Percentiles rank a stretch among this genome's conserved stretches.
phyloP scores from a whole-genome alignment of 2,888 invertebrate genomes.

The Pachycephus smyrnensis region DNA sequence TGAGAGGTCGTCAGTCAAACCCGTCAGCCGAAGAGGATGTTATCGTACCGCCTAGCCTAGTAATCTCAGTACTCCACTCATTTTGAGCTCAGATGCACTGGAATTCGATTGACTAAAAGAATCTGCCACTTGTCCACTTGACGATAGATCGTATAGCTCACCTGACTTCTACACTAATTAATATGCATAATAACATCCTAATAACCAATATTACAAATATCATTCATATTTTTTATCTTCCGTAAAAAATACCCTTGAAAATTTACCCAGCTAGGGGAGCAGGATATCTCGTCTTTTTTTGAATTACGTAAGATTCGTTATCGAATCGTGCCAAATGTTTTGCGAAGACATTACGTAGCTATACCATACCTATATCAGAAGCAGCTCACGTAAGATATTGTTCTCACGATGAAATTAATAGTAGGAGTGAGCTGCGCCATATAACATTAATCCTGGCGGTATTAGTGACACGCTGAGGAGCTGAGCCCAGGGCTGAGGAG shows the following conservation, averaged over 20 bases:
- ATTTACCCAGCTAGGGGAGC: too few species aligned
- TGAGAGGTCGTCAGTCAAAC: constrained; percentile 60
- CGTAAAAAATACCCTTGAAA: too few species aligned
- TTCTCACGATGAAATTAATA: constrained; percentile 61
- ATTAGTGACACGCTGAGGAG: constrained; percentile 52
- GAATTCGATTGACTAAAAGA: constrained; percentile 27
- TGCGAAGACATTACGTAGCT: too few species aligned
- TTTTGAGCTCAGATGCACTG: constrained; percentile 34
- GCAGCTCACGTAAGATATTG: constrained; percentile 53
- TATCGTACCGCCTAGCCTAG: constrained; percentile 41
- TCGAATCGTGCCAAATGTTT: too few species aligned
- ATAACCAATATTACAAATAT: too few species aligned
- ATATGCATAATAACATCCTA: too few species aligned
- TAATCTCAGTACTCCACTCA: constrained; percentile 46
- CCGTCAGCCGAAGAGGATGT: constrained; percentile 50
- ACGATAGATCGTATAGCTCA: too few species aligned
- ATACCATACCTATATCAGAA: neutral
- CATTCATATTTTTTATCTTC: too few species aligned
- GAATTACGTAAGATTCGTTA: too few species aligned
- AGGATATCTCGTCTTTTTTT: too few species aligned
- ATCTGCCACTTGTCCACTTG: constrained; percentile 6
- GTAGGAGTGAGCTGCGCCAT: constrained; percentile 50
- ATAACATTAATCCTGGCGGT: constrained; percentile 60
- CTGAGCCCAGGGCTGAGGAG: constrained; percentile 30
- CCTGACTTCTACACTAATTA: too few species aligned